Percentiles rank a stretch among this genome's conserved stretches.
phyloP scores from a whole-genome alignment of 2,888 invertebrate species.

The Carterocephalus palaemon region DNA sequence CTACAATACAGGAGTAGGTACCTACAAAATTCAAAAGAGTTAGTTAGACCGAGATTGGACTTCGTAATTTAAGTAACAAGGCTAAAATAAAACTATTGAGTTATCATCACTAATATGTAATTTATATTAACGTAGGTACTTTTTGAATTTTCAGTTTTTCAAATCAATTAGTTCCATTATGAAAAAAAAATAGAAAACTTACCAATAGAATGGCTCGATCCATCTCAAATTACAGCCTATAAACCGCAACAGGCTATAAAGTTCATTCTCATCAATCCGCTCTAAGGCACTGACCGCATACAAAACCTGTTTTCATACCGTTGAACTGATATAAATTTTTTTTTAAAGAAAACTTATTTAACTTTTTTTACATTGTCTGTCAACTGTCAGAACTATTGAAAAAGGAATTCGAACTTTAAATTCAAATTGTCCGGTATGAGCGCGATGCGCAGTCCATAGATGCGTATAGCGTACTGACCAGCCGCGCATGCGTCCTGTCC shows the following conservation, averaged over 20 bases:
- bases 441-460: constrained; percentile 42
- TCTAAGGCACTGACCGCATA: constrained; percentile 44
- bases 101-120: no score
- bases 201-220: constrained; percentile 44
- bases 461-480: constrained; percentile 57
- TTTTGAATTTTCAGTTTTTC: no score
- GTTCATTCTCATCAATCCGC: constrained; percentile 46
- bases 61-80: no score
- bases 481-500: constrained; percentile 52
- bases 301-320: constrained; percentile 41
- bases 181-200: constrained; percentile 33
- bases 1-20: no score
- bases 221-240: constrained; percentile 38
- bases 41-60: no score
- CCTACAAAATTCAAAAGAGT: no score
- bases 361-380: constrained; percentile 36
- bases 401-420: constrained; percentile 33
- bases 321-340: constrained; percentile 21
- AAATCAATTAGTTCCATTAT: no score
- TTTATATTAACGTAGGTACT: no score
- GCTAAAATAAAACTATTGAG: no score
- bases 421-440: constrained; percentile 7
- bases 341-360: constrained; percentile 22
- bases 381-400: constrained; percentile 19
- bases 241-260: constrained; percentile 36